Evolutionary conservation across 2,113 vertebrate species (phyloP), one percentile per base, ranked within the genome.

Genomic region (Chaenogobius annularis): DNA sequence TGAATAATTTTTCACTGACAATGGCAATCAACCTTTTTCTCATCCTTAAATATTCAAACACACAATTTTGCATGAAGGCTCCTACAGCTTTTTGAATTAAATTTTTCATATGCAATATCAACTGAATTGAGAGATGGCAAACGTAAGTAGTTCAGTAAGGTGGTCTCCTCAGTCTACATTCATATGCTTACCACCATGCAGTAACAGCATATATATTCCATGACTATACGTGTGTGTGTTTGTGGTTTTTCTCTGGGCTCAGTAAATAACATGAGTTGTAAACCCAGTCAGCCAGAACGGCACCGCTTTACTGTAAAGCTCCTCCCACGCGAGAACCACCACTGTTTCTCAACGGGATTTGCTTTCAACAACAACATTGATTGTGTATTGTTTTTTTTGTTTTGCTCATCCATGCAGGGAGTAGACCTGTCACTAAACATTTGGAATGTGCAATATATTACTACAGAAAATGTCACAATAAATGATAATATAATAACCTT

Each of bases 241-340:
- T 81, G 69, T 62, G 50, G 70, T 50, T 71, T 80, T 66, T 83
- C 64, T 74, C 75, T 72, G 70, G 69, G 67, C 59, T 68, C 61
- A 70, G 66, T 70, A 70, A 77, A 81, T 74, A 74, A 81, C 74
- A 14, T 56, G 66, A 40, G 52, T 59, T 75, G 70, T 78, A 74
- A 77, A 87, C 59, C 64, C 75, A 80, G 26, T 72, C 59, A 67
- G 67, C 47, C 61, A 74, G 70, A 74, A 70, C 69, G 40, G 71
- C 70, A 50, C 59, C 64, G 67, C 62, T 56, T 35, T 0, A 61
- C 46, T 56, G 52, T 70, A 58, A 74, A 78, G 66, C 43, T 66
- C 19, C 63, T 55, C 40, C 62, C 68, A 73, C 19, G 31, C n/a
- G 22, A 15, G 67, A 31, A 17, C 9, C n/a, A 5, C 9, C 0